A percentile compares a stretch with the other conserved stretches of the same genome.
Conservation (phyloP, 64 coral and sea anemone genomes). For the Dendronephthya gigantea region DNA sequence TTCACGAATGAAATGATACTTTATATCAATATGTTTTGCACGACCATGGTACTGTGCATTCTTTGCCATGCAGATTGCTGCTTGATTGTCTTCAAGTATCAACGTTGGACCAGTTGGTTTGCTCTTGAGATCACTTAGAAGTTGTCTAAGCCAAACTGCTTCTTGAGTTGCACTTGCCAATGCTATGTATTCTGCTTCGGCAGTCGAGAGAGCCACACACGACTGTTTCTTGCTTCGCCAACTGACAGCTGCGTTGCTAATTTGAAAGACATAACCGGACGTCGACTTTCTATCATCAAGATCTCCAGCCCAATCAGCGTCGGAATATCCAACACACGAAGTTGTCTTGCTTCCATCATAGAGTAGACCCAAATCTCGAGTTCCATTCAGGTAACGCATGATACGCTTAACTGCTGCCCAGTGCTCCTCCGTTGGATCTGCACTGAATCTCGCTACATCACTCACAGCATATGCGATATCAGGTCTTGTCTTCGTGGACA, state of each 20-base stretch:
- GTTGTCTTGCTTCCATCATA: neutral
- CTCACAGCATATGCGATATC: neutral
- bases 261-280: neutral
- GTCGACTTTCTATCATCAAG: neutral
- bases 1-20: neutral
- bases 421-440: neutral
- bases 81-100: neutral
- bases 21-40: neutral
- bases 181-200: neutral
- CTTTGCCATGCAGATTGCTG: neutral
- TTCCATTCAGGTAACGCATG: neutral
- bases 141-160: neutral
- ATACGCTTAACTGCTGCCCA: neutral
- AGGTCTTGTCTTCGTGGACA: neutral
- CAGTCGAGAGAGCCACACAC: neutral
- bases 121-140: no score
- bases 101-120: no score
- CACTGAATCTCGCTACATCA: neutral
- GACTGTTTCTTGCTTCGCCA: neutral
- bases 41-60: neutral
- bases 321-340: neutral
- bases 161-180: neutral
- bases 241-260: neutral
- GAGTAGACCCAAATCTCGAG: neutral
- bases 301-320: slow-evolving; percentile 3